These are phyloP conservation scores for Molorchus minor DNA, from an alignment of 2,888 invertebrate species.

Conservation along the genomic window DNA sequence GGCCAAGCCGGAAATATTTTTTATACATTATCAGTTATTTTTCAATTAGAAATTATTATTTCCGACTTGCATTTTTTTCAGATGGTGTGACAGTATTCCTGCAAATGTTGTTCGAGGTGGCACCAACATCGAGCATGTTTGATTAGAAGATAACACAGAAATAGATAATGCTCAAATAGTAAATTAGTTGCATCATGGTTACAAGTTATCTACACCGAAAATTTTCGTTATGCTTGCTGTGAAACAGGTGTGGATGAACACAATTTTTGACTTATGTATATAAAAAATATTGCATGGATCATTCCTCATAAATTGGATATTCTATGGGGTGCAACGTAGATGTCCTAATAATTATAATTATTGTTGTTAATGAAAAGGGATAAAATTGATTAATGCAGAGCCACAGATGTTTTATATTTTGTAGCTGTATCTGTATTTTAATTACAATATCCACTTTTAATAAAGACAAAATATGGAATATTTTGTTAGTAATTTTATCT, in stretches of 20 bases:
- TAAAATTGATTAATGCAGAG: constrained; percentile 6
- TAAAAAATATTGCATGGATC: constrained; percentile 69
- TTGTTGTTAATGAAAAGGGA: constrained; percentile 18
- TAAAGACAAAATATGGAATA: not conserved
- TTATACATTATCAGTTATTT: too few relatives aligned
- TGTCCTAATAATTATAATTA: constrained; percentile 28
- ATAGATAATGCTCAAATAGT: constrained; percentile 33
- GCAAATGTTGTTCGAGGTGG: constrained; percentile 79
- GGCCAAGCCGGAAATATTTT: too few relatives aligned
- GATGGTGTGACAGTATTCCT: constrained; percentile 90
- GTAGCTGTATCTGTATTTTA: not conserved
- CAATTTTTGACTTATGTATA: constrained; percentile 26
- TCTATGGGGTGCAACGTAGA: constrained; percentile 54
- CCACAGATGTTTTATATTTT: not conserved
- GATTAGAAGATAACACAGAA: constrained; percentile 2
- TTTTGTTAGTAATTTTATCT: constrained; percentile 38
- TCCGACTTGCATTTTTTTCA: constrained; percentile 62
- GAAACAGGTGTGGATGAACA: constrained; percentile 17
- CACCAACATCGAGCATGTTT: constrained; percentile 5
- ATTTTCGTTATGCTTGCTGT: constrained; percentile 28
- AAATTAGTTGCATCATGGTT: constrained; percentile 45
- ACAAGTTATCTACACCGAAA: constrained; percentile 40
- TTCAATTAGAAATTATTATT: too few relatives aligned
- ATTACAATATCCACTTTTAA: not conserved
- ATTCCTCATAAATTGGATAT: constrained; percentile 62